A percentile compares a stretch with the other conserved stretches of the same genome.
Conservation (phyloP, 2,888 invertebrate genomes). For the Papilio demoleus region DNA sequence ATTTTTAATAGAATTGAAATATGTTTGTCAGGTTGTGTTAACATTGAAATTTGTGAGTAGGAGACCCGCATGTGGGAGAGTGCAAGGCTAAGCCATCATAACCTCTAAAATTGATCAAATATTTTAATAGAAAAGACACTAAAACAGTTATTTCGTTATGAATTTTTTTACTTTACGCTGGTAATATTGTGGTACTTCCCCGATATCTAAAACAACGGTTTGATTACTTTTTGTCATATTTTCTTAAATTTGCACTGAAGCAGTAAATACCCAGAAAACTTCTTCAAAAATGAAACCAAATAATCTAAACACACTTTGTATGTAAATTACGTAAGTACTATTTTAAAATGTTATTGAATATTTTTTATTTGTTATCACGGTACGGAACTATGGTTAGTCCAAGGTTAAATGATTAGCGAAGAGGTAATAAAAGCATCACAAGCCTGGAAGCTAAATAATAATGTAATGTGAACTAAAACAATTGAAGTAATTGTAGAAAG, state of each 20-base stretch:
- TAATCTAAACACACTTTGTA: no score
- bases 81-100: neutral
- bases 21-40: neutral
- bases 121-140: neutral
- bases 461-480: constrained; percentile 4
- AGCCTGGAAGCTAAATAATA: neutral
- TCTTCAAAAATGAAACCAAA: no score
- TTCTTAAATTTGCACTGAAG: no score
- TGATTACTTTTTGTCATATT: no score
- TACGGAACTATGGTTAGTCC: constrained; percentile 22
- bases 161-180: neutral
- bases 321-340: neutral
- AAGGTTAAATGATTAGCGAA: constrained; percentile 34
- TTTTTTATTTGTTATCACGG: neutral
- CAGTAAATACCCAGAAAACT: no score
- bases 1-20: neutral
- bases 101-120: neutral
- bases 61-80: neutral
- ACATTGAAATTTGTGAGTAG: neutral
- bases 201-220: neutral
- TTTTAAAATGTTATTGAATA: neutral
- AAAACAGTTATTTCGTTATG: neutral
- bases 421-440: constrained; percentile 12
- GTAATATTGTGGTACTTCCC: neutral
- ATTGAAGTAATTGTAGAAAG: neutral